Conservation (phyloP, 2,888 invertebrate genomes). For the Dione juno region DNA sequence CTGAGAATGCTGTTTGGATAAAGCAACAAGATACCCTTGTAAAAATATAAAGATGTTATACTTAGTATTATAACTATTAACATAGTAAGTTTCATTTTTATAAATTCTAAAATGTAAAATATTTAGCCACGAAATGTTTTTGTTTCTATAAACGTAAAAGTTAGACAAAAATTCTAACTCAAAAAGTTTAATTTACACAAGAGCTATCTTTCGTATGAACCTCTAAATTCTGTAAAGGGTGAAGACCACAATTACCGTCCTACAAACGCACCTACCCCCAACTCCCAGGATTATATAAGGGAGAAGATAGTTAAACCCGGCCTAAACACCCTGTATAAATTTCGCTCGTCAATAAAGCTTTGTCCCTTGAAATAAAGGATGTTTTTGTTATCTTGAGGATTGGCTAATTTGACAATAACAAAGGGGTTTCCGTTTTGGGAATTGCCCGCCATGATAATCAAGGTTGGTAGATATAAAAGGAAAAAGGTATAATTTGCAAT, state of each 20-base stretch:
- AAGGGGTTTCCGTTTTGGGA: slow-evolving; percentile 77
- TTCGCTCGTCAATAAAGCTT: slow-evolving; percentile 78
- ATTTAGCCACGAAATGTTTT: background rate
- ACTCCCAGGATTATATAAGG: slow-evolving; percentile 67
- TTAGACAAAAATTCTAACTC: slow-evolving; percentile 26
- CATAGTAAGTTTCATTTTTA: background rate
- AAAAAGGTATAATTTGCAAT: slow-evolving; percentile 57
- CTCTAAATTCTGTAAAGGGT: slow-evolving; percentile 47
- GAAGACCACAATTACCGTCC: slow-evolving; percentile 49
- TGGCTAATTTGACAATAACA: slow-evolving; percentile 84
- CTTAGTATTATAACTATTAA: background rate
- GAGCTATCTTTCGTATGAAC: slow-evolving; percentile 43
- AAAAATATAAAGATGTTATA: background rate
- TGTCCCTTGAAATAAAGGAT: slow-evolving; percentile 77
- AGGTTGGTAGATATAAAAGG: slow-evolving; percentile 57
- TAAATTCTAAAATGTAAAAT: background rate
- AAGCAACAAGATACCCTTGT: background rate
- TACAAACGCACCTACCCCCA: slow-evolving; percentile 44
- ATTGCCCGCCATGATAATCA: slow-evolving; percentile 74
- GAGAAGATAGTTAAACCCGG: slow-evolving; percentile 79
- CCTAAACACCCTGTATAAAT: slow-evolving; percentile 70
- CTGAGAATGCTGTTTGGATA: background rate
- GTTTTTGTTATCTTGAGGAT: slow-evolving; percentile 84
- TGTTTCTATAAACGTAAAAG: slow-evolving; percentile 5
- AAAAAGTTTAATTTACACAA: slow-evolving; percentile 39